Evolutionary conservation across 2,797 vertebrate genomes (phyloP), one percentile per base, ranked within the genome.

Genomic region (Sparus aurata): DNA sequence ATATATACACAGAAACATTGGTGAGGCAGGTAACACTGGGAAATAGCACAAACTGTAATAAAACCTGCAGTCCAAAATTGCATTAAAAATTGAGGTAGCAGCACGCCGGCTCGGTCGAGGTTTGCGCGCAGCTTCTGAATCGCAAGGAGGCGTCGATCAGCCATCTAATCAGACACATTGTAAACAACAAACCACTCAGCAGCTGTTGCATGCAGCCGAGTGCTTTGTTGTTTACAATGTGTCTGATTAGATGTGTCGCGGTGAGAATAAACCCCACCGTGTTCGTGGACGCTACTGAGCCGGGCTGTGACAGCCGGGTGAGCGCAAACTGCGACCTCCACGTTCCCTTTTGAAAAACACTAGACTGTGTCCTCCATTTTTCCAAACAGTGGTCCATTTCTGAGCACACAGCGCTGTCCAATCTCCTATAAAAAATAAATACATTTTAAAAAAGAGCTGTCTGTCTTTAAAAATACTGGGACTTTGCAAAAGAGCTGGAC

Each of bases 161-260:
- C 54, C 38, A 38, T 38, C 38, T 38, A 38, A 38, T 38, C 38
- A 38, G 38, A 38, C 10, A 38, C 38, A 38, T 38, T 38, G 38
- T 38, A 38, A 38, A 38, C 38, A 38, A 38, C 38, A 38, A 38
- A 38, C 34, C 38, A 38, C 38, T 38, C 38, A 61, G 83, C 60
- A 47, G 53, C 74, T 61, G 66, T n/a, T 23, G 47, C 58, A 55
- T 75, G 43, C 77, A n/a, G 55, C 47, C 41, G 34, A 52, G 49
- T 59, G 62, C 62, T 45, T 68, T 67, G 47, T 69, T 83, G 69
- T 80, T 71, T 50, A 43, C 50, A 53, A 6, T 63, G 55, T 69
- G 43, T 77, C 71, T 59, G 68, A 65, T 75, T 67, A 50, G 38
- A 78, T 72, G 20, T 68, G 72, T 76, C 20, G 58, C 16, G 8